phyloP scores from a whole-genome alignment of 2,797 vertebrate genomes.

The Pantherophis alleghaniensis region DNA sequence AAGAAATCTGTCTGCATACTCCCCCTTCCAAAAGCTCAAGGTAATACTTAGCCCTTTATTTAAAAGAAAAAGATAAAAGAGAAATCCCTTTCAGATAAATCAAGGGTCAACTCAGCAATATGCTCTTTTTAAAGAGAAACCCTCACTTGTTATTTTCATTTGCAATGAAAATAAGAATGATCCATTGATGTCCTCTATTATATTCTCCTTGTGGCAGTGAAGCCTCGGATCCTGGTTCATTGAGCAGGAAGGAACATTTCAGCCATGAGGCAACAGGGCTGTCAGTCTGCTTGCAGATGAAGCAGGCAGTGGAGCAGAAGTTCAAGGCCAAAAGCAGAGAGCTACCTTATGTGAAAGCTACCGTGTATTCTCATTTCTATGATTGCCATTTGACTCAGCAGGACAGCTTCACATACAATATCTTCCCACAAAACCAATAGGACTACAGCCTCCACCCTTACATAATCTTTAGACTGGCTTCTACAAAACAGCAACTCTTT shows the following conservation, averaged over 20 bases:
- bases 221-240: background rate
- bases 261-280: background rate
- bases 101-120: background rate
- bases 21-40: background rate
- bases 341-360: background rate
- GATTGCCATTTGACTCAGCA: background rate
- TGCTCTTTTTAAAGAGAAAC: background rate
- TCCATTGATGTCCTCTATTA: background rate
- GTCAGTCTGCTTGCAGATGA: background rate
- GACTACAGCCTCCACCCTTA: background rate
- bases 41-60: background rate
- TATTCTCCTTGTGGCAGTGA: background rate
- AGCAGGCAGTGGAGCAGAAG: background rate
- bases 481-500: background rate
- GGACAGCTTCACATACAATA: background rate
- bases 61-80: background rate
- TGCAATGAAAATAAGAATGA: background rate
- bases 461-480: background rate
- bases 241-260: background rate
- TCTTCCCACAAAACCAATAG: background rate
- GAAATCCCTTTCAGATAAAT: background rate
- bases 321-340: background rate
- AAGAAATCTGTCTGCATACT: background rate
- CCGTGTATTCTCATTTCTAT: background rate
- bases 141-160: constrained; percentile 9